These are phyloP conservation scores for Euleptes europaea DNA, from an alignment of 2,113 vertebrate species.

Conservation along the genomic window DNA sequence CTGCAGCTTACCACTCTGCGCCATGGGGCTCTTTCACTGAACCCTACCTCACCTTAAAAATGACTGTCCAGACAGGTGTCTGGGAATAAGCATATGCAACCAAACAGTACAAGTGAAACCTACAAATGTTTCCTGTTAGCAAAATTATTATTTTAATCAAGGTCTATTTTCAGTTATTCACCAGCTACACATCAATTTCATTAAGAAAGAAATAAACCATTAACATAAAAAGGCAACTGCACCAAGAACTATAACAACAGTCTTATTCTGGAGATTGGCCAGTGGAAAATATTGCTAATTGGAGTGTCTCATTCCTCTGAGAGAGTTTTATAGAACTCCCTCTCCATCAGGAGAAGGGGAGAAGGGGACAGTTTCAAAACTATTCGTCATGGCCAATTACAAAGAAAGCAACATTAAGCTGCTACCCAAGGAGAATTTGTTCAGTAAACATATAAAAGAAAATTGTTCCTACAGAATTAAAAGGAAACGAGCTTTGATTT, in stretches of 20 bases:
- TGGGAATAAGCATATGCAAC: constrained; percentile 17
- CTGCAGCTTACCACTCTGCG: no score
- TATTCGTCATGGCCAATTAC: constrained; percentile 44
- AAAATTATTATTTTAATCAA: constrained; percentile 34
- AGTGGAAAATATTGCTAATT: constrained; percentile 59
- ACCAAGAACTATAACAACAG: constrained; percentile 43
- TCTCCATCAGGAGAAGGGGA: constrained; percentile 41
- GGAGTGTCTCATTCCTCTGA: constrained; percentile 42
- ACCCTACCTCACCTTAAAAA: constrained; percentile 1
- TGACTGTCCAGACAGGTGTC: constrained; percentile 12
- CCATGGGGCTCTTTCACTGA: no score
- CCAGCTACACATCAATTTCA: constrained; percentile 35
- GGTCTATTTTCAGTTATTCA: constrained; percentile 40
- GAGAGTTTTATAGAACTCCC: constrained; percentile 50
- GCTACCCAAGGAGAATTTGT: constrained; percentile 44
- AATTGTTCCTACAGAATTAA: constrained; percentile 46
- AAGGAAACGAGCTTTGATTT: constrained; percentile 47
- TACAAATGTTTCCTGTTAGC: constrained; percentile 9
- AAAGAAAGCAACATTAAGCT: constrained; percentile 47
- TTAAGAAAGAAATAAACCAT: constrained; percentile 33
- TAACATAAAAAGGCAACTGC: constrained; percentile 41
- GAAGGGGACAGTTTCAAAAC: constrained; percentile 44
- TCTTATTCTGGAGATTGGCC: constrained; percentile 50
- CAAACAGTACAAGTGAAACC: constrained; percentile 26
- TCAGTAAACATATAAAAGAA: constrained; percentile 50